A percentile compares a stretch with the other conserved stretches of the same genome.
Conservation (phyloP, 2,888 invertebrate species). For the Andricus curvator region DNA sequence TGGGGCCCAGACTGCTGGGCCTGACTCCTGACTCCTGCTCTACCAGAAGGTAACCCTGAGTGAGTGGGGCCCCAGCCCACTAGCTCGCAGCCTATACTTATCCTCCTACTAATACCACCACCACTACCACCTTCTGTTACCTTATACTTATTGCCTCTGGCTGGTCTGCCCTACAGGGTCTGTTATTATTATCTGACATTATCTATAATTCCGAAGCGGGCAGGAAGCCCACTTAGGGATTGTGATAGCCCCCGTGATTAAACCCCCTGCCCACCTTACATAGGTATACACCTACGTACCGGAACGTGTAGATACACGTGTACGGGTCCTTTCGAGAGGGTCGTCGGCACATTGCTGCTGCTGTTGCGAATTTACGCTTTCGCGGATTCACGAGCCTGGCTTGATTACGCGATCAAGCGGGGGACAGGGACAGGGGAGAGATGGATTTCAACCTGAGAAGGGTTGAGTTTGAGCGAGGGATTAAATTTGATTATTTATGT, state of each 20-base stretch:
- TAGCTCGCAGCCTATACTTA: constrained; percentile 76
- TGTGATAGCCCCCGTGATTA: constrained; percentile 78
- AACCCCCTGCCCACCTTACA: constrained; percentile 65
- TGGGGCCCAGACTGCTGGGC: constrained; percentile 75
- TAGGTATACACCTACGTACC: constrained; percentile 47
- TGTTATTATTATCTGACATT: constrained; percentile 78
- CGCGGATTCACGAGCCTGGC: constrained; percentile 12
- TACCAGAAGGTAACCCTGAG: constrained; percentile 72
- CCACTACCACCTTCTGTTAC: constrained; percentile 67
- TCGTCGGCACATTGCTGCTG: constrained; percentile 35
- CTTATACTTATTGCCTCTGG: constrained; percentile 76
- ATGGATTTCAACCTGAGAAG: not conserved
- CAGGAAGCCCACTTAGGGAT: constrained; percentile 78
- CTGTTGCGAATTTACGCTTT: constrained; percentile 9
- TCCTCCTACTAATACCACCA: constrained; percentile 76
- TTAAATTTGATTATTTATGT: not conserved
- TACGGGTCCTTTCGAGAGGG: constrained; percentile 23
- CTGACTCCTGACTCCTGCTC: constrained; percentile 72
- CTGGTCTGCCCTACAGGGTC: constrained; percentile 72
- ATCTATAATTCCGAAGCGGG: constrained; percentile 78
- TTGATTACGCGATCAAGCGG: constrained; percentile 10
- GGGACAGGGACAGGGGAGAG: not conserved
- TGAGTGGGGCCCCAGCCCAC: constrained; percentile 65
- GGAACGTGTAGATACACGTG: constrained; percentile 39
- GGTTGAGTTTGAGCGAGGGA: not conserved